Conservation (phyloP, 2,888 invertebrate genomes). For the Aphodius sticticus region DNA sequence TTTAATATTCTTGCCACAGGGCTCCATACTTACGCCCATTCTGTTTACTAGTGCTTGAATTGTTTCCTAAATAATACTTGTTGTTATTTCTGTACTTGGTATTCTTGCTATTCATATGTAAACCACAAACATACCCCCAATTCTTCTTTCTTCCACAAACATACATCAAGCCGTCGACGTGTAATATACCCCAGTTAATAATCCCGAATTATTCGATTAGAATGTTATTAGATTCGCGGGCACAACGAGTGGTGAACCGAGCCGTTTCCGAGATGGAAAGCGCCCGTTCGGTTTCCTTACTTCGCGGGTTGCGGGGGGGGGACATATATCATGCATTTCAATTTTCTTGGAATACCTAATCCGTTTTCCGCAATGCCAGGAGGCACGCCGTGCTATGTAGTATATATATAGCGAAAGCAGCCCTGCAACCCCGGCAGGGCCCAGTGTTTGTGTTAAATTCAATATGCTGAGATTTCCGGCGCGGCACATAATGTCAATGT, state of each 20-base stretch:
- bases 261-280: background rate
- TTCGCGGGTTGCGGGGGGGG: background rate
- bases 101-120: no score
- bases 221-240: no score
- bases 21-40: no score
- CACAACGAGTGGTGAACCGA: background rate
- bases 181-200: no score
- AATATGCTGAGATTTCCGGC: constrained; percentile 25
- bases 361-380: constrained; percentile 1
- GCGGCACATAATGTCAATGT: constrained; percentile 22
- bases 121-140: no score
- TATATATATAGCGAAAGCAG: background rate
- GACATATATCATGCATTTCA: constrained; percentile 27
- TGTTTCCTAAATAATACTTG: no score
- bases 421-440: background rate
- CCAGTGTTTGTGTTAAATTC: constrained; percentile 23
- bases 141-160: no score
- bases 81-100: no score
- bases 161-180: no score
- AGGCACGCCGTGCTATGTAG: background rate
- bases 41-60: no score
- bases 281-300: background rate
- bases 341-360: constrained; percentile 25
- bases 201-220: no score
- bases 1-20: no score